Conservation (phyloP, 1,140 invertebrate species). For the Euura lappo region DNA sequence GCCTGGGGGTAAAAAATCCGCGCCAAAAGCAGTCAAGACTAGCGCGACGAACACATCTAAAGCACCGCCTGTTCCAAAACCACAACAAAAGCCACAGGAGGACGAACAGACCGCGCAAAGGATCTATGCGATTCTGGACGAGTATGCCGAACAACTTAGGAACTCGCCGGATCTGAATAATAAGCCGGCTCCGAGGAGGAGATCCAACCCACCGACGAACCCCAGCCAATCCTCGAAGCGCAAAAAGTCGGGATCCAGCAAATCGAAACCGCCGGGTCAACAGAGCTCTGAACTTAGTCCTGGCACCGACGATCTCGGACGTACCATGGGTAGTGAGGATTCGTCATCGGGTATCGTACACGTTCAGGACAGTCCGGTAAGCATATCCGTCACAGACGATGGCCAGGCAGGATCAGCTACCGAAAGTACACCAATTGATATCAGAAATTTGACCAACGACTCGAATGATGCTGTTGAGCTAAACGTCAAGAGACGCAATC, state of each 20-base stretch:
- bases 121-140: slow-evolving; percentile 80
- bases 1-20: slow-evolving; percentile 62
- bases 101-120: slow-evolving; percentile 82
- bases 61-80: slow-evolving; percentile 70
- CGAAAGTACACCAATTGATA: slow-evolving; percentile 15
- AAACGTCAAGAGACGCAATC: slow-evolving; percentile 47
- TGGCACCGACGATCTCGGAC: slow-evolving; percentile 67
- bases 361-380: slow-evolving; percentile 55
- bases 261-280: slow-evolving; percentile 61
- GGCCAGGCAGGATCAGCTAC: slow-evolving; percentile 25
- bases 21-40: slow-evolving; percentile 64
- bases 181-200: slow-evolving; percentile 77
- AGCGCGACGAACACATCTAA: slow-evolving; percentile 67
- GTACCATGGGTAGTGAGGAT: slow-evolving; percentile 75
- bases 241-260: slow-evolving; percentile 71
- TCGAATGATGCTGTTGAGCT: slow-evolving; percentile 50
- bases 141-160: slow-evolving; percentile 80
- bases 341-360: slow-evolving; percentile 72
- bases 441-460: slow-evolving; percentile 39
- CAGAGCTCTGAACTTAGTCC: slow-evolving; percentile 65
- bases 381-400: slow-evolving; percentile 43
- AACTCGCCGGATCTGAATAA: slow-evolving; percentile 82
- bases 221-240: slow-evolving; percentile 73
- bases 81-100: slow-evolving; percentile 78
- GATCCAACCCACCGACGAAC: slow-evolving; percentile 77